Evolutionary conservation across 2,113 vertebrate species (phyloP).

Genomic region (Malurus melanocephalus): DNA sequence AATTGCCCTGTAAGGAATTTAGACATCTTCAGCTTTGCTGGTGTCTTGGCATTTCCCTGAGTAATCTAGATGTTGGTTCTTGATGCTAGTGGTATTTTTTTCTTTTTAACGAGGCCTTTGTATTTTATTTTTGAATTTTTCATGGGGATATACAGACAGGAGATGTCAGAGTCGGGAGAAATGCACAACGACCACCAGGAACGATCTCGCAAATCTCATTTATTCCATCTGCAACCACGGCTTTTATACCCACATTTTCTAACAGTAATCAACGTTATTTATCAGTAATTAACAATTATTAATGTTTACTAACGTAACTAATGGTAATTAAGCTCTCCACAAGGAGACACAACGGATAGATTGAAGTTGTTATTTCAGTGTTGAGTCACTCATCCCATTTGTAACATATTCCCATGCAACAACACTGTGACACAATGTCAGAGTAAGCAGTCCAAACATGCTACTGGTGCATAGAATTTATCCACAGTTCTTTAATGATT

Average conservation of each 20-base stretch:
- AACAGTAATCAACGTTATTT: no score
- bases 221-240: no score
- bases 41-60: neutral
- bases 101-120: neutral
- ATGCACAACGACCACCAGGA: no score
- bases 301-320: no score
- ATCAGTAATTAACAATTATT: no score
- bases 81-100: accelerated
- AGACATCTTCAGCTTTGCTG: neutral
- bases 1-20: neutral
- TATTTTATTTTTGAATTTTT: neutral
- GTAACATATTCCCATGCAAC: neutral
- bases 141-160: neutral
- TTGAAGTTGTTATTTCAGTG: neutral
- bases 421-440: neutral
- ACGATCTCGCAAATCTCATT: no score
- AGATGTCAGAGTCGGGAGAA: neutral
- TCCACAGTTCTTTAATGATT: neutral
- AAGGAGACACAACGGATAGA: neutral
- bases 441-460: neutral
- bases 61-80: neutral
- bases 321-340: no score
- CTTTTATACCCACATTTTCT: no score
- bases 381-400: accelerated
- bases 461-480: neutral